These are phyloP conservation scores for Pachycephala philippinensis DNA, from an alignment of 2,113 vertebrate species.

Conservation along the genomic window DNA sequence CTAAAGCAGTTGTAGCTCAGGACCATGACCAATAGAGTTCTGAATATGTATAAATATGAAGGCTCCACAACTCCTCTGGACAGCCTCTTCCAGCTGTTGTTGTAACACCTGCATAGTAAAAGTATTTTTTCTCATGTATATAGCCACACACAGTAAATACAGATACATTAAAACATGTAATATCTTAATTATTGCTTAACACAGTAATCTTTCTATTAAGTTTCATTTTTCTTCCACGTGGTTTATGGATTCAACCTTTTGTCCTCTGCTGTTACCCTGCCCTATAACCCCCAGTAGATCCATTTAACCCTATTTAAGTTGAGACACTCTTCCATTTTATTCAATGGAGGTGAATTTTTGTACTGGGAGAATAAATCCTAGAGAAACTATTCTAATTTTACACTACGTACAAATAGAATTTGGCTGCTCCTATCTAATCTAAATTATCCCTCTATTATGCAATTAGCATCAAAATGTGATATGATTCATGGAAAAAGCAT, in stretches of 20 bases:
- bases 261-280: background rate
- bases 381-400: background rate
- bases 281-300: background rate
- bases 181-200: background rate
- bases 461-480: background rate
- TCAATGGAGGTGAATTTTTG: background rate
- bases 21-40: fast-evolving
- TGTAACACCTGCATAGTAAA: background rate
- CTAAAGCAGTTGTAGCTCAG: background rate
- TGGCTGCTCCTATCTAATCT: background rate
- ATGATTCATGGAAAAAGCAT: background rate
- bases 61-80: background rate
- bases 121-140: background rate
- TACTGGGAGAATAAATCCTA: background rate
- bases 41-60: background rate
- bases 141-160: background rate
- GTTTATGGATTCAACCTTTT: background rate
- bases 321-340: background rate
- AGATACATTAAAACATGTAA: background rate
- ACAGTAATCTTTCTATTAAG: background rate
- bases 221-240: background rate
- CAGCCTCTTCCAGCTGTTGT: background rate
- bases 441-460: background rate
- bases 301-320: background rate
- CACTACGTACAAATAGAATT: background rate